phyloP scores from a whole-genome alignment of 1,140 invertebrate species.

The Lepidotrigona ventralis region DNA sequence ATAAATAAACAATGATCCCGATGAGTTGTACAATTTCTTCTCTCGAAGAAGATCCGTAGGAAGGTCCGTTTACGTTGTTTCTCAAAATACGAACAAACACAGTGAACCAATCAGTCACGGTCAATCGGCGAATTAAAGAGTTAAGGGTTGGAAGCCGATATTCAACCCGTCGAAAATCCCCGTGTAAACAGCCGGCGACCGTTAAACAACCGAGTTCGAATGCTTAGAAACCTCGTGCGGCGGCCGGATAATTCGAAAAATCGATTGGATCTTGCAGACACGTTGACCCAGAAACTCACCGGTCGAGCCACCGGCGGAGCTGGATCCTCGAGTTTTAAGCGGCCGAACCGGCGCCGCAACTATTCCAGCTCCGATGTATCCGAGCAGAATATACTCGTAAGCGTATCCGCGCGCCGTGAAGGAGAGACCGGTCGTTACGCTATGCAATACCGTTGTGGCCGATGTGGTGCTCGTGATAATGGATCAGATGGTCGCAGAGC shows the following conservation, averaged over 20 bases:
- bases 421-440: constrained; percentile 22
- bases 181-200: not conserved
- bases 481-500: constrained; percentile 78
- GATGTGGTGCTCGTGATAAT: constrained; percentile 79
- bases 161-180: not conserved
- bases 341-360: constrained; percentile 35
- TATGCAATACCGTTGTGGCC: constrained; percentile 74
- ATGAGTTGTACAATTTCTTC: no score
- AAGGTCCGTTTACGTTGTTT: no score
- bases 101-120: no score
- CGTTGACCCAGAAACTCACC: not conserved
- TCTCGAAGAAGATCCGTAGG: no score
- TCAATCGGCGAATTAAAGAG: no score
- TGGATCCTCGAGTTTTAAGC: constrained; percentile 31
- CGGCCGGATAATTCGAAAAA: not conserved
- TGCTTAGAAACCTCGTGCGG: not conserved
- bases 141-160: not conserved
- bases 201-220: not conserved
- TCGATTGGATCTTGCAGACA: not conserved
- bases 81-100: no score
- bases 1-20: no score
- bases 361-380: constrained; percentile 13
- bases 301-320: not conserved
- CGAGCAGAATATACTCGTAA: constrained; percentile 19
- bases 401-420: constrained; percentile 24